phyloP scores from a whole-genome alignment of 2,888 invertebrate species.

The Cheilosia pagana region DNA sequence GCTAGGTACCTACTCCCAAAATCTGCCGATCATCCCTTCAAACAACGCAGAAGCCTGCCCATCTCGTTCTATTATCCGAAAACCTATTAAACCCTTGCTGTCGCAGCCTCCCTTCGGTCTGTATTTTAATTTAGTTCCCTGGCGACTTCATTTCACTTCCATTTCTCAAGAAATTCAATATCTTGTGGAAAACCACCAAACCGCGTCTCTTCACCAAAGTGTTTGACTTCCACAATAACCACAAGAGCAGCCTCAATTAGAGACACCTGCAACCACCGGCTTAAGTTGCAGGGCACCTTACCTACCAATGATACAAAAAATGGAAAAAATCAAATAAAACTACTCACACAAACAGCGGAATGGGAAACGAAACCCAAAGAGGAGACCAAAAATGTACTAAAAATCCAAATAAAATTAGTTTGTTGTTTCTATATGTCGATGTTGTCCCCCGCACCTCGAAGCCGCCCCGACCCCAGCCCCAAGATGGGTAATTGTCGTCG shows the following conservation, averaged over 20 bases:
- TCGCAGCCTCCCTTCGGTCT: background rate
- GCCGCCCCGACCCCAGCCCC: background rate
- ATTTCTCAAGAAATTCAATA: conserved; percentile 65
- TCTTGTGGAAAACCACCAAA: conserved; percentile 42
- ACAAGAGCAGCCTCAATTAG: conserved; percentile 57
- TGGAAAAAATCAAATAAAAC: conserved; percentile 4
- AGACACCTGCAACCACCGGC: conserved; percentile 60
- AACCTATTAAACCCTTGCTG: background rate
- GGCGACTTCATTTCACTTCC: conserved; percentile 41
- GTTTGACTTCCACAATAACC: conserved; percentile 59
- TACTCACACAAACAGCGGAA: background rate
- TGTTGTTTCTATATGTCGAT: conserved; percentile 38
- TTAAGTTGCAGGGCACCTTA: conserved; percentile 37
- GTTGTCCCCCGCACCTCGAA: background rate
- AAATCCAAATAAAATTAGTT: conserved; percentile 64
- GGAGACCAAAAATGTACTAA: conserved; percentile 24
- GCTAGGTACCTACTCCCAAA: no score
- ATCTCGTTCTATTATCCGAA: no score
- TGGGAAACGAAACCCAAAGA: background rate
- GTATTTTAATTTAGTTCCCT: conserved; percentile 44
- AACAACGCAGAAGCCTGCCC: no score
- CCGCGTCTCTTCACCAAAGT: conserved; percentile 22
- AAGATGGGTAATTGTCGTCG: background rate
- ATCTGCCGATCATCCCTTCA: no score
- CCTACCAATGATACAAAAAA: background rate